Evolutionary conservation across 2,113 vertebrate species (phyloP).

Genomic region (Heliornis fulica): DNA sequence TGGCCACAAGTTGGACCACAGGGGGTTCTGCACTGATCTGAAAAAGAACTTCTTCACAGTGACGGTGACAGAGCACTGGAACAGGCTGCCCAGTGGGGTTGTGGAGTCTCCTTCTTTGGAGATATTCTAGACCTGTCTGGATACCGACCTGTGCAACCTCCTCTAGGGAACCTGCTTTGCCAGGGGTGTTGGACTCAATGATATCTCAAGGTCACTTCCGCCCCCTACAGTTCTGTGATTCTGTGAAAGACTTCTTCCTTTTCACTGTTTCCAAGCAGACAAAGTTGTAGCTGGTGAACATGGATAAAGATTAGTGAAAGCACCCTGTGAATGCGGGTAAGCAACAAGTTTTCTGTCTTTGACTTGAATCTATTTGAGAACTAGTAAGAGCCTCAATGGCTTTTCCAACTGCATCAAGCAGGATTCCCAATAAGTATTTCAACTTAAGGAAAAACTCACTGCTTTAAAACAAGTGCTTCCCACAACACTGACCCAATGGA

Average conservation of each 20-base stretch:
- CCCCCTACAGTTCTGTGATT: too few relatives aligned
- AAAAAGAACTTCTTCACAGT: too few relatives aligned
- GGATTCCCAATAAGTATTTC: background rate
- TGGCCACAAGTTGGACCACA: too few relatives aligned
- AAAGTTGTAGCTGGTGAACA: background rate
- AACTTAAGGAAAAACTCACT: background rate
- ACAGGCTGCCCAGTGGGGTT: too few relatives aligned
- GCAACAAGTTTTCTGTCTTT: background rate
- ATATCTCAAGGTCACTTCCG: too few relatives aligned
- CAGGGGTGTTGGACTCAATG: too few relatives aligned
- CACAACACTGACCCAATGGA: background rate
- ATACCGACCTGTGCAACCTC: too few relatives aligned
- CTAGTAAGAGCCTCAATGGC: background rate
- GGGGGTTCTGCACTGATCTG: too few relatives aligned
- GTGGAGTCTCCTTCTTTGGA: too few relatives aligned
- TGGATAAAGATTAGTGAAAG: background rate
- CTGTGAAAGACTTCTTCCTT: background rate
- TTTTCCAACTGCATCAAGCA: background rate
- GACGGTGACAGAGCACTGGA: too few relatives aligned
- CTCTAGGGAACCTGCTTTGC: too few relatives aligned
- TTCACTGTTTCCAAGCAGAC: background rate
- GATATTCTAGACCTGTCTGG: too few relatives aligned
- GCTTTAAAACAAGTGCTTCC: background rate
- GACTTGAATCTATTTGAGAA: background rate
- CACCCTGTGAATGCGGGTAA: background rate